phyloP scores from a whole-genome alignment of 2,797 vertebrate genomes.

The Peromyscus aztecus region DNA sequence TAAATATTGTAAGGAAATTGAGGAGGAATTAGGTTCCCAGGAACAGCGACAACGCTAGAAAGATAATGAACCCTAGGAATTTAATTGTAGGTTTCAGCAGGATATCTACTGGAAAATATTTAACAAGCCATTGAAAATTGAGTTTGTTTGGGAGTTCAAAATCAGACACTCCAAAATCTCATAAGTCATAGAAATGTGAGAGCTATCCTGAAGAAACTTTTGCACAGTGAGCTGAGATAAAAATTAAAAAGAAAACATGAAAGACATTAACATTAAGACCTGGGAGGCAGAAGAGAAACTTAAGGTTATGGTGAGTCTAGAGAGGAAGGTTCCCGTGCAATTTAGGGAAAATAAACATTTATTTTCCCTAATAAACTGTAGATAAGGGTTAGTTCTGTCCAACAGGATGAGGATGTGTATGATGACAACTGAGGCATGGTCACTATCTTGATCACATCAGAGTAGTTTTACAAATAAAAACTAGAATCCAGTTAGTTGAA shows the following conservation, averaged over 20 bases:
- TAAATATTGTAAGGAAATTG: background rate
- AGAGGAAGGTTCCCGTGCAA: background rate
- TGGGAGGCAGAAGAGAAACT: background rate
- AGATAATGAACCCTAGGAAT: background rate
- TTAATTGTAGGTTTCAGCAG: background rate
- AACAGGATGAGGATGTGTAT: background rate
- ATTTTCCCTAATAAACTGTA: background rate
- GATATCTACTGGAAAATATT: background rate
- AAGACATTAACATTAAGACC: background rate
- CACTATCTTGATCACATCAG: background rate
- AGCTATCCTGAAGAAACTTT: background rate
- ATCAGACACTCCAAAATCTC: background rate
- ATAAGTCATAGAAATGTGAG: background rate
- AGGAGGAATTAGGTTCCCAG: background rate
- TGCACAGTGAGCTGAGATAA: background rate
- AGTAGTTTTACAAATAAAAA: background rate
- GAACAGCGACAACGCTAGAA: background rate
- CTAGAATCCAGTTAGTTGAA: background rate
- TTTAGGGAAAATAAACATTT: background rate
- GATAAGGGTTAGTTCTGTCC: background rate
- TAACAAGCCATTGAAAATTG: background rate
- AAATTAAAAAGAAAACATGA: background rate
- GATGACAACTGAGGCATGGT: background rate
- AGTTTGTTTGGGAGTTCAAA: background rate
- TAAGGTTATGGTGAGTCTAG: background rate